Evolutionary conservation across 1,140 invertebrate species (phyloP).

Genomic region (Antheraea mylitta): DNA sequence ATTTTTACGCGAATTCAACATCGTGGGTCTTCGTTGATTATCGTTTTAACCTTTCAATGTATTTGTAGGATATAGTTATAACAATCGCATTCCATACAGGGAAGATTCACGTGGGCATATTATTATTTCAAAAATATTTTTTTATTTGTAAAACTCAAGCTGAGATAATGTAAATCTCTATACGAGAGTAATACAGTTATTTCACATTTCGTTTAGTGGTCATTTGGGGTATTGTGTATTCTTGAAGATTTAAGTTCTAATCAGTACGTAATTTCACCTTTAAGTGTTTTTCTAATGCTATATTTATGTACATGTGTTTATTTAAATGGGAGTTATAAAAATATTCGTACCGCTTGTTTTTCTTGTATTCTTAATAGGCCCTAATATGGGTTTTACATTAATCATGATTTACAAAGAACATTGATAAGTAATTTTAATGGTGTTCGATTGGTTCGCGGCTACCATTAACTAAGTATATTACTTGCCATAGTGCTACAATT

Average conservation of each 20-base stretch:
- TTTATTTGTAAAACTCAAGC: neutral
- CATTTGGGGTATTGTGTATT: neutral
- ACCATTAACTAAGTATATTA: too few relatives aligned
- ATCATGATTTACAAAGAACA: too few relatives aligned
- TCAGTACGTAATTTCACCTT: too few relatives aligned
- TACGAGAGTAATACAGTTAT: neutral
- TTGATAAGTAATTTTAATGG: too few relatives aligned
- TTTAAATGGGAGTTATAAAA: too few relatives aligned
- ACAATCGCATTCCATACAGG: conserved; percentile 45
- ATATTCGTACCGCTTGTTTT: too few relatives aligned
- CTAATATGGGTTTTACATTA: too few relatives aligned
- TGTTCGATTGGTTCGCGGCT: too few relatives aligned
- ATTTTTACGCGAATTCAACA: conserved; percentile 46
- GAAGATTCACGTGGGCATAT: conserved; percentile 14
- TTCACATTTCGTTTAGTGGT: neutral
- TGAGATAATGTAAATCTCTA: neutral
- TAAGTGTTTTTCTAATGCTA: too few relatives aligned
- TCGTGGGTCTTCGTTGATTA: conserved; percentile 29
- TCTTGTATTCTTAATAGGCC: too few relatives aligned
- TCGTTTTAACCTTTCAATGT: conserved; percentile 12
- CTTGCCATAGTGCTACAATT: too few relatives aligned
- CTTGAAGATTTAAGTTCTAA: neutral
- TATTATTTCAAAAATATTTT: neutral
- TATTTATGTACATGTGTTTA: too few relatives aligned
- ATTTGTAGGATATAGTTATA: conserved; percentile 7